Evolutionary conservation across 2,113 vertebrate genomes (phyloP).

Genomic region (Marmota flaviventris): DNA sequence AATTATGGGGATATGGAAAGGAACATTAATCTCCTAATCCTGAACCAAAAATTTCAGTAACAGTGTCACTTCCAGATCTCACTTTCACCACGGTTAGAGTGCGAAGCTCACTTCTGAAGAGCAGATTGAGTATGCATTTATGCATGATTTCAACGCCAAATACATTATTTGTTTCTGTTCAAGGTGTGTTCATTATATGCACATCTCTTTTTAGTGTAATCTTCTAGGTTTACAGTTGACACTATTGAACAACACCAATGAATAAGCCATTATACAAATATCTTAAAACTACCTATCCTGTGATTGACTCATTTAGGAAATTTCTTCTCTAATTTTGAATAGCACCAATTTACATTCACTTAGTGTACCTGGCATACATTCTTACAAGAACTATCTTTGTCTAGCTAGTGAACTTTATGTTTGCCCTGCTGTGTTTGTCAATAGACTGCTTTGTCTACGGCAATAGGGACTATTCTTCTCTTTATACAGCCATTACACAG

Average conservation of each 20-base stretch:
- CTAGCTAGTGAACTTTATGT: not conserved
- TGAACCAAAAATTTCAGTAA: not conserved
- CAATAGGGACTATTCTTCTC: not conserved
- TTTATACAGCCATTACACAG: not conserved
- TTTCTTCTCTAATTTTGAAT: not conserved
- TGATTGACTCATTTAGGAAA: not conserved
- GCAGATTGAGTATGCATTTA: not conserved
- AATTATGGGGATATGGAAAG: not conserved
- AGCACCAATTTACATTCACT: not conserved
- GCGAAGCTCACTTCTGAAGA: not conserved
- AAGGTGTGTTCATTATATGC: not conserved
- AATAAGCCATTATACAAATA: not conserved
- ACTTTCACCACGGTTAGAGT: not conserved
- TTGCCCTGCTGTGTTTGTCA: not conserved
- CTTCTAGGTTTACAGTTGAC: not conserved
- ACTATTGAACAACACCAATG: not conserved
- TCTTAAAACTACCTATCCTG: not conserved
- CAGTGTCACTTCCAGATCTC: not conserved
- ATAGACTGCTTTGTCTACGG: not conserved
- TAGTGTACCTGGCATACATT: not conserved
- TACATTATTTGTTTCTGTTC: not conserved
- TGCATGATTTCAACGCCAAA: not conserved
- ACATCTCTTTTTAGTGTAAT: not conserved
- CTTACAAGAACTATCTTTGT: not conserved
- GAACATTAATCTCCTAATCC: not conserved